A percentile compares a stretch with the other conserved stretches of the same genome.
Evolutionary conservation across 2,888 invertebrate species (phyloP).

Genomic region (Acanthosepion esculentum): DNA sequence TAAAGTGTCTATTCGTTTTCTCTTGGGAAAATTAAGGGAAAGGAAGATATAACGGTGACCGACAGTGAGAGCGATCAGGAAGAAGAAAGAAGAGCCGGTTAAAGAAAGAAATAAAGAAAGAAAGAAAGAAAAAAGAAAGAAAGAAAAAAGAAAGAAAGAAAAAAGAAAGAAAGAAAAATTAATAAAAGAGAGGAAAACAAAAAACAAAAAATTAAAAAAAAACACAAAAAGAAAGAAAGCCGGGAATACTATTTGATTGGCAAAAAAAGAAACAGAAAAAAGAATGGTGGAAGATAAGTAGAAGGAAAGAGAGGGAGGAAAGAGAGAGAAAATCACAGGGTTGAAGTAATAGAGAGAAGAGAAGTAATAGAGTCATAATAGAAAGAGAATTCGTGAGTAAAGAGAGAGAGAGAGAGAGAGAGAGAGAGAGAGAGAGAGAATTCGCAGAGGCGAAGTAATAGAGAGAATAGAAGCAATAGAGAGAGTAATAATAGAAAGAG

Average conservation of each 20-base stretch:
- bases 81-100: background rate
- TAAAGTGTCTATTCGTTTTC: too few relatives aligned
- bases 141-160: too few relatives aligned
- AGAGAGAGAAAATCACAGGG: background rate
- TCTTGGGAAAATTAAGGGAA: too few relatives aligned
- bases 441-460: background rate
- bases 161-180: too few relatives aligned
- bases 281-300: background rate
- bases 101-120: background rate
- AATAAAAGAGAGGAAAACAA: too few relatives aligned
- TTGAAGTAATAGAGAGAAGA: background rate
- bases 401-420: background rate
- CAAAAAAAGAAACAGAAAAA: background rate
- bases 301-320: background rate
- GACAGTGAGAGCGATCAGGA: background rate
- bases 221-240: too few relatives aligned
- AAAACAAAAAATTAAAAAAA: too few relatives aligned
- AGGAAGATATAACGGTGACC: too few relatives aligned
- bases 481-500: background rate
- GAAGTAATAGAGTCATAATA: background rate
- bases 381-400: background rate
- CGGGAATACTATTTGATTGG: too few relatives aligned
- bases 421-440: background rate
- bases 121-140: too few relatives aligned
- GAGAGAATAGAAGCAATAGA: background rate